Evolutionary conservation across 2,888 invertebrate genomes (phyloP), one percentile per base, ranked within the genome.

Genomic region (Odontomyia ornata): DNA sequence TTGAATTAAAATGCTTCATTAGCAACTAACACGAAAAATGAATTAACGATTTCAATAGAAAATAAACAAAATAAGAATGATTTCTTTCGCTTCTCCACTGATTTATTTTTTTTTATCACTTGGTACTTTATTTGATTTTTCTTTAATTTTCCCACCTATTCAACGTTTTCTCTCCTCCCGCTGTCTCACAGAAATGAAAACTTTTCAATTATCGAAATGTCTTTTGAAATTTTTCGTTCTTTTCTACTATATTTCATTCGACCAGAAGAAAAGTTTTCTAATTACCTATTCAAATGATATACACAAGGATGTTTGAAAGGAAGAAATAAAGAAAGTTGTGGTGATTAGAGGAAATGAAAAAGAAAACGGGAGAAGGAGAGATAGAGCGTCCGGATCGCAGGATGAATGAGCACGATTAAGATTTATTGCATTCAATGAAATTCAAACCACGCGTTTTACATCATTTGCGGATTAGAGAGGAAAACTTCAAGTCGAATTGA

Each of bases 141-240:
- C 18, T 56, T 56, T 56, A 21, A 13, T 9, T 5, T 60, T 60
- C 23, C 11, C 21, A 60, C 11, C n/a, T n/a, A n/a, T n/a, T n/a
- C n/a, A n/a, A n/a, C n/a, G n/a, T n/a, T n/a, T n/a, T n/a, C 36
- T 36, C 36, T 9, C 5, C 36, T 36, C 36, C 9, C 36, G 3
- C 36, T 36, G 5, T 5, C 36, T 36, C 36, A 36, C 11, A 4
- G n/a, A 62, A 27, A 15, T 25, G 27, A 62, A 62, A 62, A 62
- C 62, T 62, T 62, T 62, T 62, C 62, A 62, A 62, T 62, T 62
- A 62, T 4, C 28, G 27, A 62, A 62, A 62, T 62, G 15, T 62
- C 62, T 15, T 7, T 60, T 21, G 13, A 27, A 36, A 36, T 36
- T 36, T 36, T 36, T 36, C 36, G 36, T 36, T 36, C 9, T 9